A percentile compares a stretch with the other conserved stretches of the same genome.
Evolutionary conservation across 2,113 vertebrate genomes (phyloP).

Genomic region (Grallaria varia): DNA sequence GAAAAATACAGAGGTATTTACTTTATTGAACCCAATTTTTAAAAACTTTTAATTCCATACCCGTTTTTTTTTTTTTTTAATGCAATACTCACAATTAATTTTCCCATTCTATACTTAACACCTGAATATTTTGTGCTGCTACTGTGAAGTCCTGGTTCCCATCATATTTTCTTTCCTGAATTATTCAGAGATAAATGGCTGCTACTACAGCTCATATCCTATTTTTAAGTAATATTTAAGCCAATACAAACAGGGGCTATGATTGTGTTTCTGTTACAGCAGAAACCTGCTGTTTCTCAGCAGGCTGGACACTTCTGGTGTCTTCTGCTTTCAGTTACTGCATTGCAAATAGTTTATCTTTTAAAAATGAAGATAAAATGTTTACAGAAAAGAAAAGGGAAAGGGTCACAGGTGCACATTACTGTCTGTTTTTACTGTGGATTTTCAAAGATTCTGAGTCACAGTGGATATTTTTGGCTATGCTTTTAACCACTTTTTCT

Average conservation of each 20-base stretch:
- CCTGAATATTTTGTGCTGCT: background rate
- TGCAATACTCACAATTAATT: background rate
- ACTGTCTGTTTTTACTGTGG: background rate
- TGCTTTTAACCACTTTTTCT: conserved; percentile 15
- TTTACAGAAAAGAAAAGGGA: conserved; percentile 3
- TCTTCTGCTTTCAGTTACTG: background rate
- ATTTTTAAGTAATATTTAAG: background rate
- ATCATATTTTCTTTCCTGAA: background rate
- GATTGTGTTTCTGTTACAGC: background rate
- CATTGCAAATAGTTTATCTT: background rate
- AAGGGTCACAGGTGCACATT: conserved; percentile 11
- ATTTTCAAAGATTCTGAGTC: conserved; percentile 48
- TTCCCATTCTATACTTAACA: background rate
- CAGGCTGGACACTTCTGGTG: background rate
- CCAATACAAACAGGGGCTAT: background rate
- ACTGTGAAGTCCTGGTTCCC: background rate
- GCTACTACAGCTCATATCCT: background rate
- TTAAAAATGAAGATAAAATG: background rate
- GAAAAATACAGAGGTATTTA: background rate
- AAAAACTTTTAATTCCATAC: background rate
- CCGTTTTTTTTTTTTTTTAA: background rate
- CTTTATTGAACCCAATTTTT: background rate
- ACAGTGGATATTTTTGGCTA: conserved; percentile 16
- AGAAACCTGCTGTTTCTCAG: background rate
- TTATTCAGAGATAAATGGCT: background rate